These are phyloP conservation scores for Muntiacus reevesi DNA, from an alignment of 2,113 vertebrate species.

Conservation along the genomic window DNA sequence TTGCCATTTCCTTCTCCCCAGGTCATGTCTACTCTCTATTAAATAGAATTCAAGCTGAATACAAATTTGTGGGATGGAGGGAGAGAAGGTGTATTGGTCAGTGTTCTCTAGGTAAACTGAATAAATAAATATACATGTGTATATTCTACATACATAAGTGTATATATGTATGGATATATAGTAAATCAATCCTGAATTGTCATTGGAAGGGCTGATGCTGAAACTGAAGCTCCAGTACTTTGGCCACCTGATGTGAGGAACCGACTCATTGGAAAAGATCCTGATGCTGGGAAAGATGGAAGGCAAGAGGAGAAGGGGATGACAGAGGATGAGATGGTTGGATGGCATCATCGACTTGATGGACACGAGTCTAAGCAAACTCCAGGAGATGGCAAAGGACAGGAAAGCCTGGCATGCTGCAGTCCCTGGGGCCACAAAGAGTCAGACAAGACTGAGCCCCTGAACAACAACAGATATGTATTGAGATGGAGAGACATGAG, in stretches of 20 bases:
- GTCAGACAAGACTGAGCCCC: neutral
- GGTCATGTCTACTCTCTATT: neutral
- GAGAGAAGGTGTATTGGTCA: neutral
- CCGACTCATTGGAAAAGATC: neutral
- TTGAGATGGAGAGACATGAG: neutral
- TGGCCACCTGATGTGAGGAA: neutral
- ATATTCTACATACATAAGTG: neutral
- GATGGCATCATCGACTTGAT: neutral
- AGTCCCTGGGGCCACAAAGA: neutral
- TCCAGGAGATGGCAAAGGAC: neutral
- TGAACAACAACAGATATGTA: neutral
- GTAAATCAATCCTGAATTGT: neutral
- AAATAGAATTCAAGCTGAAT: neutral
- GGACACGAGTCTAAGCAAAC: neutral
- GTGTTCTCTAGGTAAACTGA: neutral
- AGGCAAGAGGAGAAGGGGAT: neutral
- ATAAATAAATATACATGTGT: neutral
- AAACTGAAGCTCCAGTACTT: neutral
- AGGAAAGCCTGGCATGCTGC: neutral
- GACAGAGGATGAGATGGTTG: neutral
- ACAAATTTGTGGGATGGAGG: neutral
- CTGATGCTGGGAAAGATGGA: neutral
- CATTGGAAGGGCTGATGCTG: neutral
- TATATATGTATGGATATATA: neutral
- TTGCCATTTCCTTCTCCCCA: no score